Percentiles rank a stretch among this genome's conserved stretches.
Conservation (phyloP, 2,113 vertebrate species). For the Amia ocellicauda region DNA sequence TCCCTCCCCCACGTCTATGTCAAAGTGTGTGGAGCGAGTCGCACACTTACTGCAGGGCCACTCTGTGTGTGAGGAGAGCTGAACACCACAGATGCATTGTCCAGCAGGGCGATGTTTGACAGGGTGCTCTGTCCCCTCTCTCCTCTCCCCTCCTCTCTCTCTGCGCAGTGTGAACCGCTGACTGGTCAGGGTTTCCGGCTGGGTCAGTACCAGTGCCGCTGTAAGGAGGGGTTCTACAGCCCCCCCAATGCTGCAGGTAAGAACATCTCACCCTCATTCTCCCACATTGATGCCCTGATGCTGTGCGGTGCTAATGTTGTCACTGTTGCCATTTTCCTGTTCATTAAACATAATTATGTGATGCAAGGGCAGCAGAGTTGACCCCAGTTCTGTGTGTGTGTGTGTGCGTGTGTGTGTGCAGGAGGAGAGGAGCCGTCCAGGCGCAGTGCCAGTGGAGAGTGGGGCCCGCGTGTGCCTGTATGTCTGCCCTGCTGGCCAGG, state of each 20-base stretch:
- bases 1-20: too few species aligned
- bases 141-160: slow-evolving; percentile 11
- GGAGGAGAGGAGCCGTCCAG: slow-evolving; percentile 38
- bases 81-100: neutral
- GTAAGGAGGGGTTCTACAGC: slow-evolving; percentile 82
- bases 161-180: slow-evolving; percentile 75
- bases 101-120: neutral
- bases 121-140: neutral
- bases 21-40: neutral
- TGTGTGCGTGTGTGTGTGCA: slow-evolving; percentile 23
- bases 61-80: neutral
- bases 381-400: neutral
- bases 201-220: slow-evolving; percentile 84
- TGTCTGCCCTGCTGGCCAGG: slow-evolving; percentile 81
- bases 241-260: slow-evolving; percentile 46
- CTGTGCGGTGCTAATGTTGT: too few species aligned
- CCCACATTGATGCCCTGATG: too few species aligned
- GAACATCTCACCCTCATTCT: slow-evolving; percentile 4
- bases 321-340: too few species aligned
- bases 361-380: too few species aligned
- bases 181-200: slow-evolving; percentile 76
- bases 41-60: neutral
- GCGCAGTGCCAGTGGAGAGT: slow-evolving; percentile 9
- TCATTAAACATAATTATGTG: too few species aligned
- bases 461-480: slow-evolving; percentile 47